These are phyloP conservation scores for Calephelis virginiensis DNA, from an alignment of 1,140 invertebrate genomes.

Conservation along the genomic window DNA sequence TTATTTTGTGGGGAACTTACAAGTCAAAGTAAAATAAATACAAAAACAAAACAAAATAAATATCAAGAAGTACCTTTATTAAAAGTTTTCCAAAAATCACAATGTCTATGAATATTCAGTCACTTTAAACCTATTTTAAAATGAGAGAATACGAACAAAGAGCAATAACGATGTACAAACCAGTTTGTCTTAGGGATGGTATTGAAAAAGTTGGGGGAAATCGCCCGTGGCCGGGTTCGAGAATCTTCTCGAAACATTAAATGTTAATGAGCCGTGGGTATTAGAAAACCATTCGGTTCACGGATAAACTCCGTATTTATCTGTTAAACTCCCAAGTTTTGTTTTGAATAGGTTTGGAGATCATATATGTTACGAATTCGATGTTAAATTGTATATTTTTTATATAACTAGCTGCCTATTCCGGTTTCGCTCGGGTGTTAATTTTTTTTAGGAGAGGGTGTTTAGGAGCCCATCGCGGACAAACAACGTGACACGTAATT, in stretches of 20 bases:
- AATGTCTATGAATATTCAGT: slow-evolving; percentile 8
- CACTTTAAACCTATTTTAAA: slow-evolving; percentile 4
- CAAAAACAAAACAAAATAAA: too few relatives aligned
- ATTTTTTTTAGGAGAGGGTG: too few relatives aligned
- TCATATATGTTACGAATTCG: background rate
- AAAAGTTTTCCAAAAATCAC: background rate
- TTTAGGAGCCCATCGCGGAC: too few relatives aligned
- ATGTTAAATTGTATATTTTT: background rate
- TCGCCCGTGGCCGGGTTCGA: slow-evolving; percentile 11
- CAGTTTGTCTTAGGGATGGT: slow-evolving; percentile 11
- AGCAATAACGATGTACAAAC: slow-evolving; percentile 8
- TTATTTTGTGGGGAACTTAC: too few relatives aligned
- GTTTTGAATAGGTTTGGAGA: background rate
- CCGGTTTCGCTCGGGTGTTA: too few relatives aligned
- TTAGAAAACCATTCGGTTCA: slow-evolving; percentile 1
- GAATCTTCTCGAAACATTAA: slow-evolving; percentile 5
- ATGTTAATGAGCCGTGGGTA: slow-evolving; percentile 10
- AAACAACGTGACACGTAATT: too few relatives aligned
- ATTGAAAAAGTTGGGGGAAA: slow-evolving; percentile 16
- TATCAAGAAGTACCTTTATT: background rate
- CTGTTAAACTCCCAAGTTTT: background rate
- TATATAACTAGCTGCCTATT: too few relatives aligned
- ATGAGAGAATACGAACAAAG: slow-evolving; percentile 16
- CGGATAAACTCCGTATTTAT: background rate
- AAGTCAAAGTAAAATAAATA: too few relatives aligned